phyloP scores from a whole-genome alignment of 2,113 vertebrate species.

The Alces alces region DNA sequence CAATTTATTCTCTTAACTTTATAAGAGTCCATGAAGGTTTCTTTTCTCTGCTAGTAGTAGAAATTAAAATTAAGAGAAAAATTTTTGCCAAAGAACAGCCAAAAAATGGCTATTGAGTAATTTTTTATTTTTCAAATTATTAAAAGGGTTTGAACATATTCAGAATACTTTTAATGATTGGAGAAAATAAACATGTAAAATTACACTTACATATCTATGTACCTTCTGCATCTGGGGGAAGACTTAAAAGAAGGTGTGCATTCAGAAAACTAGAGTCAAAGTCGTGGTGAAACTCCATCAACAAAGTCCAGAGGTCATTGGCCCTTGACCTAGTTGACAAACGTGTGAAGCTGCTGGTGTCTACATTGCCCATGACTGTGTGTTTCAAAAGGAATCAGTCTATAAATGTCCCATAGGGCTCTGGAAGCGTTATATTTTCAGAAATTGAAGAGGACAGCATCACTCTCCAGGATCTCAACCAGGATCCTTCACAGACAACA shows the following conservation, averaged over 20 bases:
- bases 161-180: not conserved
- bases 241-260: not conserved
- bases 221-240: not conserved
- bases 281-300: conserved; percentile 85
- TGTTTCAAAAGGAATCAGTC: conserved; percentile 75
- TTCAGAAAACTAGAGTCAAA: not conserved
- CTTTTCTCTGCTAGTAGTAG: not conserved
- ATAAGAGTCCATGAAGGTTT: not conserved
- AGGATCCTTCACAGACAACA: conserved; percentile 84
- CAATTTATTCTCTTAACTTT: not conserved
- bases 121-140: not conserved
- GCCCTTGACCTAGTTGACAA: conserved; percentile 85
- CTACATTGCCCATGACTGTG: conserved; percentile 32
- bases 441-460: conserved; percentile 80
- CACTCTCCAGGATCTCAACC: conserved; percentile 77
- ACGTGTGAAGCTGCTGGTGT: conserved; percentile 49
- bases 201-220: not conserved
- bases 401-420: conserved; percentile 72
- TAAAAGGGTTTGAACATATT: not conserved
- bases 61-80: not conserved
- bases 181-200: not conserved
- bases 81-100: not conserved
- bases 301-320: conserved; percentile 88
- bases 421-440: conserved; percentile 75
- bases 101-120: not conserved